Evolutionary conservation across 2,113 vertebrate genomes (phyloP), one percentile per base, ranked within the genome.

Genomic region (Tenrec ecaudatus): DNA sequence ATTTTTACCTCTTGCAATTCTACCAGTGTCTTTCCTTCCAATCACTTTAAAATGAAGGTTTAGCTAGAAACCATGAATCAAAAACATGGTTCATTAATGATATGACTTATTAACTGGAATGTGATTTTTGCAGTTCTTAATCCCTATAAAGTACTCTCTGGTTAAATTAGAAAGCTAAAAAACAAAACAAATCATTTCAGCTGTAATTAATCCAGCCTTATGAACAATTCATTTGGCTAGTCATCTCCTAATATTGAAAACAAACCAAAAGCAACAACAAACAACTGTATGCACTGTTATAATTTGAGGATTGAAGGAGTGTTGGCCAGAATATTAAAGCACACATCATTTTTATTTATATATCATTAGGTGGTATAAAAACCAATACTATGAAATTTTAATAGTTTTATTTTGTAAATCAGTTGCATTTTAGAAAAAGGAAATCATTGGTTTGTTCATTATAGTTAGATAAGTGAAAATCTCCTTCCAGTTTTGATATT

Each of bases 381-480:
- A 71, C 12, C 10, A 81, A 27, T 64, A 36, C 3, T 78, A 76
- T 64, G 9, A 66, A 40, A 33, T 40, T 76, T 62, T 40, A 57
- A 75, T 43, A 16, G 53, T 88, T 77, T 84, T 43, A 9, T 53
- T 53, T 33, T 7, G 80, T 89, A 89, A 27, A 47, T 71, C 22
- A 86, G 22, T 60, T 95, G 86, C 79, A 93, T 86, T 80, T 90
- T 92, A 15, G 19, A 86, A 78, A 66, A 47, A 71, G n/a, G 82
- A 14, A 76, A 40, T 75, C n/a, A 89, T 38, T 60, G 19, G 2
- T 73, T 31, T 92, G 15, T 78, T 84, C 33, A 66, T 53, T 75
- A 86, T 31, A 3, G 60, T 88, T 87, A 81, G 75, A 23, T 82
- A 38, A 68, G 1, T 75, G 17, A 83, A n/a, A 11, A 23, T 36